Evolutionary conservation across 2,888 invertebrate species (phyloP), one percentile per base, ranked within the genome.

Genomic region (Laspeyria flexula): DNA sequence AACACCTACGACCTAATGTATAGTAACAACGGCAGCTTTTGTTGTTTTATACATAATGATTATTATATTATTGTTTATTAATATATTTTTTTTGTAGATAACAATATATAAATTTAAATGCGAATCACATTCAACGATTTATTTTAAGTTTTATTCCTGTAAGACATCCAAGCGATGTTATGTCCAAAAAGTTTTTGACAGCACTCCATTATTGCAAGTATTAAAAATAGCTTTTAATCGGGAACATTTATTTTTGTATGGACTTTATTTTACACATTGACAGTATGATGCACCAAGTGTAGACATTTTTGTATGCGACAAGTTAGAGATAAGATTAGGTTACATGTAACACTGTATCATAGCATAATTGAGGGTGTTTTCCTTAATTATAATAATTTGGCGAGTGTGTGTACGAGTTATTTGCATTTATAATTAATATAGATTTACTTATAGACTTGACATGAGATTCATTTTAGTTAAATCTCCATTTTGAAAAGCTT

Each of bases 221-320:
- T 82, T 83, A 77, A 62, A 59, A 81, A 59, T 63, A 80, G 76
- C 69, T 73, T 77, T 57, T 75, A 77, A 74, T 75, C 68, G 65
- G 71, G 75, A 78, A 73, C 59, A 74, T 83, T 88, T 89, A 88
- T 89, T 90, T 88, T 90, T 88, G 76, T 90, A 88, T 63, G 56
- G 64, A 73, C 65, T 74, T 84, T 78, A 61, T 72, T 83, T 81
- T 69, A 66, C 59, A 66, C 70, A 66, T 59, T 65, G 60, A 71
- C 69, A 73, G 68, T 69, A 71, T 64, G 68, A 77, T 75, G 83
- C 85, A 86, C 82, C 82, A 79, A 83, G 75, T 81, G 81, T 86
- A 84, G 80, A 68, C 45, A 62, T 56, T 77, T 83, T 83, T 83
- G 77, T 82, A 83, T 71, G 78, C 75, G 73, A 71, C 34, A 65